Evolutionary conservation across 2,888 invertebrate genomes (phyloP), one percentile per base, ranked within the genome.

Genomic region (Trichopria drosophilae): DNA sequence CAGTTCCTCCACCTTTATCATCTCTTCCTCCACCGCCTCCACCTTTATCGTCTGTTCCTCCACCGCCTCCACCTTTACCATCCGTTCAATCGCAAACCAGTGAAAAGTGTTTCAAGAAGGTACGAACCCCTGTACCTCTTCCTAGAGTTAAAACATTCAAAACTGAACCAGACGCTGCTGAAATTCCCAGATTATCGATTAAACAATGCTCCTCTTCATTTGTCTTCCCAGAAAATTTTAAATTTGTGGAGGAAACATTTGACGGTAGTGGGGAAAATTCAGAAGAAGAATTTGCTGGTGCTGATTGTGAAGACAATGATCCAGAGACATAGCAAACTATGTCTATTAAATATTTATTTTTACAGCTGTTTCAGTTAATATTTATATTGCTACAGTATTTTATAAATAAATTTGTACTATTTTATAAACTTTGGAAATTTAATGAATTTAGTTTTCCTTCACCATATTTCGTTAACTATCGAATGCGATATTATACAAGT

Each of bases 211-310:
- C 47, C 18, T 36, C 16, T 22, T 26, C 49, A 13, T 40, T 45
- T 10, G 47, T 48, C 37, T 60, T 67, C 20, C 62, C 65, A 4
- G 26, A 56, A 7, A 65, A 69, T 44, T 58, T 70, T 4, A 64
- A 58, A 51, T 45, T 55, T 4, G 54, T 57, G 3, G 74, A 75
- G 49, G 74, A 71, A 62, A 68, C 67, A 32, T 75, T 73, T 52
- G 36, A 65, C 12, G 74, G 73, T 6, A 73, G 69, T 29, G 75
- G 75, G 12, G 74, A 75, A 53, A 75, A 75, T 61, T 73, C 73
- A 0, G 72, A 72, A 24, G 68, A 68, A 6, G 73, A 73, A 51
- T 20, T 56, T n/a, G 37, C 31, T 24, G 44, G 53, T 23, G 41
- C 41, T 41, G 50, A 56, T 29, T 36, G 28, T 20, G 55, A 60